A percentile compares a stretch with the other conserved stretches of the same genome.
These are phyloP conservation scores for Tethea ocularis DNA, from an alignment of 2,888 invertebrate species.

Conservation along the genomic window DNA sequence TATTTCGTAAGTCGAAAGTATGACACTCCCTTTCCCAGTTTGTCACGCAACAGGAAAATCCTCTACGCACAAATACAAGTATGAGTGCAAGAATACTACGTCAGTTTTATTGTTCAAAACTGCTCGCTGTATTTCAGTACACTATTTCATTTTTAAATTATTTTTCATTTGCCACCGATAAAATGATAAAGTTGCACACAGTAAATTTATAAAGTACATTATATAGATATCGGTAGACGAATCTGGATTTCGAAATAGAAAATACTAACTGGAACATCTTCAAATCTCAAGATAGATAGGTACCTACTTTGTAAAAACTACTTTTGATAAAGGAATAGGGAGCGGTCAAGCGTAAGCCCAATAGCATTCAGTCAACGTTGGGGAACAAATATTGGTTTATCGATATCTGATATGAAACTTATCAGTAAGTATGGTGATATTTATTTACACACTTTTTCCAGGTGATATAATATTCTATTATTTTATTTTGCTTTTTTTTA, in stretches of 20 bases:
- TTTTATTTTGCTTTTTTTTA: neutral
- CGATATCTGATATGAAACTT: slow-evolving; percentile 28
- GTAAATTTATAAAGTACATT: neutral
- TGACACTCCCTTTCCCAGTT: slow-evolving; percentile 20
- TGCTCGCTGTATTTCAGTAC: slow-evolving; percentile 7
- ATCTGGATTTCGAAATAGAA: slow-evolving; percentile 6
- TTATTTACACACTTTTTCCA: neutral
- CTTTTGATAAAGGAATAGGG: slow-evolving; percentile 33
- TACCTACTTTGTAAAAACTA: neutral
- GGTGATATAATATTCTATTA: neutral
- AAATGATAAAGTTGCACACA: neutral
- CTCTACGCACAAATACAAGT: slow-evolving; percentile 22
- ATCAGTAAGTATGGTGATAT: slow-evolving; percentile 13
- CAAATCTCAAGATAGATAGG: slow-evolving; percentile 3
- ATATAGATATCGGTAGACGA: neutral
- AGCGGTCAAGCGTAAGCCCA: slow-evolving; percentile 41
- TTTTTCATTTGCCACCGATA: neutral
- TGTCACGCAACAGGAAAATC: slow-evolving; percentile 41
- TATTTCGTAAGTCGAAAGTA: slow-evolving; percentile 24
- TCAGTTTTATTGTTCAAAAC: slow-evolving; percentile 19
- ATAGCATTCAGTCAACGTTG: slow-evolving; percentile 8
- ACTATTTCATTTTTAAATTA: neutral
- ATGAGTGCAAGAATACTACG: slow-evolving; percentile 23
- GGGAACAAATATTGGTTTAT: slow-evolving; percentile 22
- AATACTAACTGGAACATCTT: neutral